These are phyloP conservation scores for Automeris io DNA, from an alignment of 2,888 invertebrate species.

Conservation along the genomic window DNA sequence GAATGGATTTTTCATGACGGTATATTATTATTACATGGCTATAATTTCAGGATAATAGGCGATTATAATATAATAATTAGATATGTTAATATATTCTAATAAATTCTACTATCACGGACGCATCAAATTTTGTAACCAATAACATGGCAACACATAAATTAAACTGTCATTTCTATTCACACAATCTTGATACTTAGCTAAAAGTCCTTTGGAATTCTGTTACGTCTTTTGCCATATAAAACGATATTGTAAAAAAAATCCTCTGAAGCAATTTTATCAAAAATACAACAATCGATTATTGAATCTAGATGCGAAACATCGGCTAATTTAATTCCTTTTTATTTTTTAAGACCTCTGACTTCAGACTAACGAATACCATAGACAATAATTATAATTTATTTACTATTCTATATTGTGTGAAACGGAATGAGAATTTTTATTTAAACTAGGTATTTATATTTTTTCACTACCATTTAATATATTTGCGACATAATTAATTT, in stretches of 20 bases:
- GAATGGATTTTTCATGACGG: no score
- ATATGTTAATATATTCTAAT: conserved; percentile 19
- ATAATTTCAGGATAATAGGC: conserved; percentile 36
- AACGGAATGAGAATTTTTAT: conserved; percentile 23
- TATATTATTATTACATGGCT: conserved; percentile 42
- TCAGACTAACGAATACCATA: not conserved
- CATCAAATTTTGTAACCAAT: conserved; percentile 58
- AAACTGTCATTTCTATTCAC: conserved; percentile 38
- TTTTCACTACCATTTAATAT: conserved; percentile 35
- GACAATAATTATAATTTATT: no score
- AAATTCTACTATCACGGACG: conserved; percentile 54
- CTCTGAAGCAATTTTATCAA: not conserved
- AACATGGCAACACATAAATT: conserved; percentile 61
- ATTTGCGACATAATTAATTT: conserved; percentile 20
- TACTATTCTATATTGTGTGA: conserved; percentile 38
- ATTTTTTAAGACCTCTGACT: no score
- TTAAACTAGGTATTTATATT: conserved; percentile 22
- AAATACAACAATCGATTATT: not conserved
- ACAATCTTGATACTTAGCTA: conserved; percentile 35
- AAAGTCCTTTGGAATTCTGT: not conserved
- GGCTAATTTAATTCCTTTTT: no score
- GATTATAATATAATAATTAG: conserved; percentile 11
- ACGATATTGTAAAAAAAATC: not conserved
- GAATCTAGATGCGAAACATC: no score
- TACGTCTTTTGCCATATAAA: not conserved